Base-by-base conservation (phyloP, 2,888 invertebrate genomes). In the Brenthis ino region DNA sequence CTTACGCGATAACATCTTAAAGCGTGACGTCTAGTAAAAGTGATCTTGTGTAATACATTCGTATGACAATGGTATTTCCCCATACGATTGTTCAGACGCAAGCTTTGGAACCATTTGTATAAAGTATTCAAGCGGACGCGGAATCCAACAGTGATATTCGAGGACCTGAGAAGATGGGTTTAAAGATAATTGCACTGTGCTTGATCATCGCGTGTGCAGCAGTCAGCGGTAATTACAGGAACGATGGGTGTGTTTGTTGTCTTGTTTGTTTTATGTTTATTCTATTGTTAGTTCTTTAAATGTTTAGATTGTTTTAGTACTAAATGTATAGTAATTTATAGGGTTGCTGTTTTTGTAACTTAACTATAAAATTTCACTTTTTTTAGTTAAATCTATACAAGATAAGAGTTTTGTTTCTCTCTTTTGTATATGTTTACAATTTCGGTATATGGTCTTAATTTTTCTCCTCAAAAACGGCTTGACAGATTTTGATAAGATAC, bases 11-110 rank as follows among this genome's bases (percentile, higher is more conserved):
- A 80, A 51, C 80, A 86, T 85, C 85, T 77, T 65, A 72, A 69
- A 78, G 77, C 76, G 74, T 77, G 80, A 81, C 81, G 74, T 74
- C 48, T 53, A 54, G 80, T 82, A 82, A 83, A 82, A 82, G 80
- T 79, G 24, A 68, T 74, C 72, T 91, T 88, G 82, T 80, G 85
- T 78, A 88, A 89, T 69, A 61, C 28, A 33, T 68, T 72, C 72
- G 74, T 68, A 73, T 77, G 83, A 88, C 89, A 90, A 88, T 87
- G 76, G 82, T 79, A 81, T 91, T 91, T 91, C 91, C 88, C 83
- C 90, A 92, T 85, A 74, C 86, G 80, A 92, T 92, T 92, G 92
- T 92, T 80, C 81, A 74, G 77, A 80, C 63, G 76, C 87, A 92
- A 69, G 79, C 81, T 77, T 79, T 77, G 92, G 92, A 92, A 92